phyloP scores from a whole-genome alignment of 92 coral and sea anemone species.

The Zoanthus sociatus region DNA sequence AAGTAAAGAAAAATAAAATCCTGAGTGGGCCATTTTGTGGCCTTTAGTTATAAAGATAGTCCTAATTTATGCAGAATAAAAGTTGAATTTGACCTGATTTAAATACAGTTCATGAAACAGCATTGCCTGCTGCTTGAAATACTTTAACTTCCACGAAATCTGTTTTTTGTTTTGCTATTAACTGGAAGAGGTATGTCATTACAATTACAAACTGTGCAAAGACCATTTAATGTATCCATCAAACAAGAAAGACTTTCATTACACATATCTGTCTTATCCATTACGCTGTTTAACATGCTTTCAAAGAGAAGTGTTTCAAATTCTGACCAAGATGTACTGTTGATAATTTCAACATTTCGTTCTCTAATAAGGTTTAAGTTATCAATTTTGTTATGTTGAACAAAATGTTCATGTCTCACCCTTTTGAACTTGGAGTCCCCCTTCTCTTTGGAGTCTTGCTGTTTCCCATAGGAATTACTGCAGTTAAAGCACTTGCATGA shows the following conservation, averaged over 20 bases:
- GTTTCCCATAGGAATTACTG: slow-evolving; percentile 45
- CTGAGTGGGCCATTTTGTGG: too few relatives aligned
- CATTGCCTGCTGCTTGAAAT: neutral
- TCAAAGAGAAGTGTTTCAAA: slow-evolving; percentile 45
- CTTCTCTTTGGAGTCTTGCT: neutral
- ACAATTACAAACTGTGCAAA: too few relatives aligned
- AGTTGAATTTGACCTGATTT: neutral
- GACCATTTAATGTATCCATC: neutral
- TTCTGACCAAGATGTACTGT: slow-evolving; percentile 42
- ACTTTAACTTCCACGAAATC: neutral
- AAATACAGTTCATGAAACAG: neutral
- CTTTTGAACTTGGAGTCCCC: neutral
- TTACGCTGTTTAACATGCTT: neutral
- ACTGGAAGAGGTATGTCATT: neutral
- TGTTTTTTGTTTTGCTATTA: neutral
- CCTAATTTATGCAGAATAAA: too few relatives aligned
- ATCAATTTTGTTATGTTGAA: slow-evolving; percentile 45
- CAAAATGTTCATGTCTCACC: slow-evolving; percentile 37
- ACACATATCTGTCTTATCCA: neutral
- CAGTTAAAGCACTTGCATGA: slow-evolving; percentile 47
- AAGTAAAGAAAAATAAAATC: too few relatives aligned
- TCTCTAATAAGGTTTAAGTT: slow-evolving; percentile 45
- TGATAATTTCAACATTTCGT: slow-evolving; percentile 13
- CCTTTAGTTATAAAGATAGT: too few relatives aligned
- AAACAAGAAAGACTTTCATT: neutral